A percentile compares a stretch with the other conserved stretches of the same genome.
phyloP scores from a whole-genome alignment of 2,113 vertebrate species.

The Ginglymostoma cirratum region DNA sequence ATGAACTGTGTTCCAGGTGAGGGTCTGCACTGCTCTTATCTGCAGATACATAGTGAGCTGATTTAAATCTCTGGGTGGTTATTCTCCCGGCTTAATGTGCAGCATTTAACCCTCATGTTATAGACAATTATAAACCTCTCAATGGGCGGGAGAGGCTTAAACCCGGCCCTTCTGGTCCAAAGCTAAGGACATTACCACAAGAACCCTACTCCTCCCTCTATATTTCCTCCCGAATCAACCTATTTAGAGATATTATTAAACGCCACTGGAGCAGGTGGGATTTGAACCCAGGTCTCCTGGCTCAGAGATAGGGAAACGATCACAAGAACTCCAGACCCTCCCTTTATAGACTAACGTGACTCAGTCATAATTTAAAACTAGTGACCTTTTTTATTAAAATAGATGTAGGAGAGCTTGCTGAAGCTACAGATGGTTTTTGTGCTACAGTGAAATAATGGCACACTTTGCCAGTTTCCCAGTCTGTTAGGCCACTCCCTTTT shows the following conservation, averaged over 20 bases:
- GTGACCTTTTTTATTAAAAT: background rate
- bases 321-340: background rate
- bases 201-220: too few species aligned
- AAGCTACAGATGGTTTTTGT: conserved; percentile 46
- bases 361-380: background rate
- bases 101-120: too few species aligned
- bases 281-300: too few species aligned
- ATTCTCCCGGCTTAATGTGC: background rate
- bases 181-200: too few species aligned
- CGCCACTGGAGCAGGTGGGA: too few species aligned
- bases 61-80: background rate
- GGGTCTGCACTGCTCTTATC: background rate
- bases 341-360: background rate
- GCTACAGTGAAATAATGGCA: conserved; percentile 42
- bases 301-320: too few species aligned
- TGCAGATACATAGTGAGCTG: background rate
- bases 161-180: too few species aligned
- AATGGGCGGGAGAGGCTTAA: background rate
- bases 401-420: background rate
- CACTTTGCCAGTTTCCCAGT: conserved; percentile 43
- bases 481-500: conserved; percentile 51
- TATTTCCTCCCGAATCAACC: too few species aligned
- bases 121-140: too few species aligned
- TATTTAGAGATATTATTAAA: too few species aligned
- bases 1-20: background rate